Evolutionary conservation across 2,888 invertebrate genomes (phyloP).

Genomic region (Bombylius major): DNA sequence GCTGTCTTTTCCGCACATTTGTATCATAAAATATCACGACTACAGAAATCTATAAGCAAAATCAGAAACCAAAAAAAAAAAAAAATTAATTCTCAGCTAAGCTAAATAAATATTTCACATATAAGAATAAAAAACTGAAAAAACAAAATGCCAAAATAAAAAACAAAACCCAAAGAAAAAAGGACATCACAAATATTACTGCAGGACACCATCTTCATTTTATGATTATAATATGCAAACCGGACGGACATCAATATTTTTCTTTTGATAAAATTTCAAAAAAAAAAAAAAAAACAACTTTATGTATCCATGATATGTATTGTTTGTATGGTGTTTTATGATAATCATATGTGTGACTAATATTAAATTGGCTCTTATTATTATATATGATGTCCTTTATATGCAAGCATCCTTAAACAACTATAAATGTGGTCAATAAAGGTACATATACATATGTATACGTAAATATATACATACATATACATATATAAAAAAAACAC

Average conservation of each 20-base stretch:
- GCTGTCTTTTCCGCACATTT: conserved; percentile 21
- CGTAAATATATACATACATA: too few species aligned
- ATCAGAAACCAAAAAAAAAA: too few species aligned
- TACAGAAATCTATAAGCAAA: too few species aligned
- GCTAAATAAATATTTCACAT: too few species aligned
- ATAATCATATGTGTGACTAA: neutral
- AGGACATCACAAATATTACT: neutral
- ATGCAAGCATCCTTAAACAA: neutral
- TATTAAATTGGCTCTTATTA: neutral
- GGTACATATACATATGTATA: neutral
- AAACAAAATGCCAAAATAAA: neutral
- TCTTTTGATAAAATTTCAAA: neutral
- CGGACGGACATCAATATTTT: conserved; percentile 5
- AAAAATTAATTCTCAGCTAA: too few species aligned
- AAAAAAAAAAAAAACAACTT: neutral
- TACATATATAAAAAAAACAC: too few species aligned
- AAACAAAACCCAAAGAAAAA: neutral
- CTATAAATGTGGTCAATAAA: neutral
- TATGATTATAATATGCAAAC: conserved; percentile 36
- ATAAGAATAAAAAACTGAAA: neutral
- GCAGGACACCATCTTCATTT: conserved; percentile 30
- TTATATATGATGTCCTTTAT: neutral
- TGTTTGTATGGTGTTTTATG: neutral
- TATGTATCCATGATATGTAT: neutral
- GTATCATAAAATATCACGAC: conserved; percentile 16